Evolutionary conservation across 2,113 vertebrate genomes (phyloP), one percentile per base, ranked within the genome.

Genomic region (Silurus meridionalis): DNA sequence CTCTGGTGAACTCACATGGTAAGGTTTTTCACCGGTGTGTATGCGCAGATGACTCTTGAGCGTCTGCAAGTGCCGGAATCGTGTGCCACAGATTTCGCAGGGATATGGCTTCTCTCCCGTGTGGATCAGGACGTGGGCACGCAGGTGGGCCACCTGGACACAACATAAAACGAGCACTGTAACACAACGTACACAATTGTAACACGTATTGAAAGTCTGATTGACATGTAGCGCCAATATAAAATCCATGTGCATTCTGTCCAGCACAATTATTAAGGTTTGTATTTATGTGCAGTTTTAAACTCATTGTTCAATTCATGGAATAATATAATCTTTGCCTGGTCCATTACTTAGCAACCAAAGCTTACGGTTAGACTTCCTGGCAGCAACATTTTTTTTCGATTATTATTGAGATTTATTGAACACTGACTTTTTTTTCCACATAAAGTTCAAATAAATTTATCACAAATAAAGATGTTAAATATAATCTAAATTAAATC

Each of bases 51-150:
- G 98, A 89, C 97, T 99, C 94, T 99, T 99, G 83, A 99, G 92
- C 0, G 98, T 99, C 94, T 99, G 98, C 91, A 99, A 95, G 92
- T 99, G 98, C 61, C 98, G 94, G 95, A 99, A 99, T 84, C 97
- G 97, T 0, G 98, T 99, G 84, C 98, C 98, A 0, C 98, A 99
- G 94, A 99, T 99, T 92, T 99, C 98, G 1, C 98, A 99, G 1
- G 97, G 98, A 77, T 99, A 99, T 0, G 98, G 97, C 92, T 99
- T 99, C 95, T 99, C 98, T 0, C 98, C 98, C 0, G 98, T 99
- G 93, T 99, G 98, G 91, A 99, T 99, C 85, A 99, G 91, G 88
- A 99, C 97, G 0, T 99, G 98, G 80, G 98, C 98, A 3, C 98
- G 97, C 23, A 99, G 97, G 89, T 99, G 98, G 86, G 98, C 98